These are phyloP conservation scores for Steatocranus sp. DNA, from an alignment of 2,797 vertebrate species.

Conservation along the genomic window DNA sequence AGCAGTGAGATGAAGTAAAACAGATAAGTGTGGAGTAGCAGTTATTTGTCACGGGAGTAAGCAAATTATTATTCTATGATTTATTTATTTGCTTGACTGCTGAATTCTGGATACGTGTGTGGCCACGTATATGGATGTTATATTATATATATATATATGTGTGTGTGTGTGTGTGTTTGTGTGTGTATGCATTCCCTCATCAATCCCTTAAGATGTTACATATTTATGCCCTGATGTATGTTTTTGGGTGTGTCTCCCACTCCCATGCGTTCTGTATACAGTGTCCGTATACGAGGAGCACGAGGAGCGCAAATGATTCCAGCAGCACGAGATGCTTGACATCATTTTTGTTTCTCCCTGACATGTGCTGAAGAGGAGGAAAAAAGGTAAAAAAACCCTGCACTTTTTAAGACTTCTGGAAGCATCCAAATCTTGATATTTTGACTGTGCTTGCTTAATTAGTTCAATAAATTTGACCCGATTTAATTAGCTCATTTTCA, in stretches of 20 bases:
- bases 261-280: neutral
- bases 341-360: neutral
- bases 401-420: neutral
- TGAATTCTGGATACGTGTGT: neutral
- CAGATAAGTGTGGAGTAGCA: constrained; percentile 16
- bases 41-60: constrained; percentile 29
- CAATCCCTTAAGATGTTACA: neutral
- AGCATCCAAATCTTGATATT: neutral
- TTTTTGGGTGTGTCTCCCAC: neutral
- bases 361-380: neutral
- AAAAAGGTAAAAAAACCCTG: too few species aligned
- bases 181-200: neutral
- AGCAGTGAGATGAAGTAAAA: constrained; percentile 22
- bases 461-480: constrained; percentile 14
- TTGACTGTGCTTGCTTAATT: constrained; percentile 16
- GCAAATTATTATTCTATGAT: constrained; percentile 33
- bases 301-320: neutral
- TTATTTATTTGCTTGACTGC: neutral
- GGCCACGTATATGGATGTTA: neutral
- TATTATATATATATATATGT: neutral
- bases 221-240: constrained; percentile 4
- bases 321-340: neutral
- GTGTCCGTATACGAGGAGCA: neutral
- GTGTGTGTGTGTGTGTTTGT: too few species aligned
- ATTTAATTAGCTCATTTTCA: constrained; percentile 30